Evolutionary conservation across 2,113 vertebrate genomes (phyloP).

Genomic region (Xiphophorus hellerii): DNA sequence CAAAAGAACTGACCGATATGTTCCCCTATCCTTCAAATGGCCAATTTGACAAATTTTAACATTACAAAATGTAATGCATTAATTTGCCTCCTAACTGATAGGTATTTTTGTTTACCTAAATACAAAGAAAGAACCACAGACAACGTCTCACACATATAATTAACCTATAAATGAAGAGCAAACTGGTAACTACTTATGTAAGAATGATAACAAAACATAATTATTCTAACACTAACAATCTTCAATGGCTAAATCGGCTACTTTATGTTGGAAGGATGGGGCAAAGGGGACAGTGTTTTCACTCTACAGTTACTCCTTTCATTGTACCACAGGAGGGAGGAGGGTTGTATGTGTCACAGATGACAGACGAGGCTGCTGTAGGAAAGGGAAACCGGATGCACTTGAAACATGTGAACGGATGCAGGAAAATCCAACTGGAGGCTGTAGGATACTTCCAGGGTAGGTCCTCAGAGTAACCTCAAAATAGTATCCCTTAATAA

Average conservation of each 20-base stretch:
- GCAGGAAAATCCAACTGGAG: constrained; percentile 33
- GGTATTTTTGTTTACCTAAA: too few species aligned
- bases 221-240: neutral
- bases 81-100: neutral
- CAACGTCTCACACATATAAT: too few species aligned
- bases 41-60: too few species aligned
- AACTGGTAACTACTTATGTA: too few species aligned
- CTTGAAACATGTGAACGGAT: constrained; percentile 47
- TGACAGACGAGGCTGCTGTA: constrained; percentile 39
- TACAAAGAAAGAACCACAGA: too few species aligned
- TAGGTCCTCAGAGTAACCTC: neutral
- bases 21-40: neutral
- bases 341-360: constrained; percentile 8
- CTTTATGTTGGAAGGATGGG: neutral
- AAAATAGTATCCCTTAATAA: neutral
- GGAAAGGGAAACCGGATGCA: constrained; percentile 56
- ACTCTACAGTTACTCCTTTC: constrained; percentile 29
- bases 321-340: constrained; percentile 16
- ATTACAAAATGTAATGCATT: neutral
- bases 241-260: neutral
- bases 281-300: constrained; percentile 34
- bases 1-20: neutral
- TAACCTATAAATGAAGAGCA: too few species aligned
- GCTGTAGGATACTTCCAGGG: neutral
- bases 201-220: too few species aligned